Percentiles rank a stretch among this genome's conserved stretches.
Evolutionary conservation across 2,797 vertebrate species (phyloP).

Genomic region (Coregonus suidteri): DNA sequence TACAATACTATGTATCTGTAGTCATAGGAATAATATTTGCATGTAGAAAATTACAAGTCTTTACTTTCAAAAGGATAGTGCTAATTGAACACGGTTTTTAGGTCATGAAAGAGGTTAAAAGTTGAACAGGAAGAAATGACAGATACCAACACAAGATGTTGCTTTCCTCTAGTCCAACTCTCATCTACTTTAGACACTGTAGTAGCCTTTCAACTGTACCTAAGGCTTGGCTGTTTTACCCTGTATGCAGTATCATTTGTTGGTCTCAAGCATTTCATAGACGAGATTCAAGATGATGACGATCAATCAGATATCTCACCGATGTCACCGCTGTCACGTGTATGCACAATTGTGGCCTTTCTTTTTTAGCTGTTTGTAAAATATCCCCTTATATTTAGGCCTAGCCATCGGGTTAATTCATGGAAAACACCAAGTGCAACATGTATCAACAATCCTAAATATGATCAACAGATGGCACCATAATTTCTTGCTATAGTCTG

Average conservation of each 20-base stretch:
- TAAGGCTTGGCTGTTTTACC: background rate
- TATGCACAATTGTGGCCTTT: constrained; percentile 50
- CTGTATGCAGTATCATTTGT: background rate
- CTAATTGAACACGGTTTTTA: background rate
- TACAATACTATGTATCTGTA: constrained; percentile 12
- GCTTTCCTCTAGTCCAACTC: too few relatives aligned
- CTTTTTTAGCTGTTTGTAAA: constrained; percentile 35
- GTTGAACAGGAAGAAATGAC: too few relatives aligned
- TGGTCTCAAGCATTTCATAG: background rate
- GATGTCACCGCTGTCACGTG: background rate
- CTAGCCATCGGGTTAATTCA: constrained; percentile 13
- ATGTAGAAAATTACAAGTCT: background rate
- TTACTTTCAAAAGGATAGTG: background rate
- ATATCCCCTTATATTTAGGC: constrained; percentile 9
- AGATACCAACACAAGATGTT: too few relatives aligned
- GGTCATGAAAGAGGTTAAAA: background rate
- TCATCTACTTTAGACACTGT: background rate
- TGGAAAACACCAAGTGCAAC: background rate
- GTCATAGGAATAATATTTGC: background rate
- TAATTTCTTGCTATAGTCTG: background rate
- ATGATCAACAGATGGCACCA: background rate
- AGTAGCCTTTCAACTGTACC: background rate
- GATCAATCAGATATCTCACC: too few relatives aligned
- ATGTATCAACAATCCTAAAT: background rate
- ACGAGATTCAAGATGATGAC: too few relatives aligned